Evolutionary conservation across 2,888 invertebrate genomes (phyloP).

Genomic region (Drosophila ezoana): DNA sequence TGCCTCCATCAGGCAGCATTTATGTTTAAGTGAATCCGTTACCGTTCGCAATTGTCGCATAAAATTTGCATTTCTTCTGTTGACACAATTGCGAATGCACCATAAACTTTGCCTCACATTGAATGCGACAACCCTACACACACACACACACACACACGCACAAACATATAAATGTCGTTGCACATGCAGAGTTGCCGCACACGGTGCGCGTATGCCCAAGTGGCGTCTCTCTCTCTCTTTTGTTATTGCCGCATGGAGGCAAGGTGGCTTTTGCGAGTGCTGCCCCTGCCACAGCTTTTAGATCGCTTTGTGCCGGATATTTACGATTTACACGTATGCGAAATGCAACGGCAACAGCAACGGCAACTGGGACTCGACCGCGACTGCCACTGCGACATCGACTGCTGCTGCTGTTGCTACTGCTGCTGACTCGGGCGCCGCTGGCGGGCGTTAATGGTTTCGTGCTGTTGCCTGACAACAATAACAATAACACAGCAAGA

Average conservation of each 20-base stretch:
- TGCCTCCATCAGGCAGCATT: conserved; percentile 16
- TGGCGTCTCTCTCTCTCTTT: conserved; percentile 27
- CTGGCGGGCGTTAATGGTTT: conserved; percentile 68
- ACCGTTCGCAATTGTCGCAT: conserved; percentile 34
- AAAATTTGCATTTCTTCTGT: conserved; percentile 52
- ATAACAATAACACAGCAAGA: conserved; percentile 41
- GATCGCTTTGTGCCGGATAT: conserved; percentile 71
- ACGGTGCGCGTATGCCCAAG: conserved; percentile 24
- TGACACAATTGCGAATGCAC: conserved; percentile 46
- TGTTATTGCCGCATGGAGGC: conserved; percentile 51
- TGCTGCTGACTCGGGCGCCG: conserved; percentile 20
- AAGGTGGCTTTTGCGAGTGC: conserved; percentile 10
- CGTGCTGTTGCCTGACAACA: conserved; percentile 46
- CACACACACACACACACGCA: conserved; percentile 7
- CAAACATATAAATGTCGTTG: conserved; percentile 11
- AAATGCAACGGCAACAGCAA: conserved; percentile 62
- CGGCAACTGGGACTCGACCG: conserved; percentile 30
- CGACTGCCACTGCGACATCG: conserved; percentile 4
- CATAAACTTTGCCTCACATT: conserved; percentile 42
- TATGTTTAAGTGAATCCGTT: conserved; percentile 45
- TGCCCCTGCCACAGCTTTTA: conserved; percentile 49
- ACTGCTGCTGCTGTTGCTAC: conserved; percentile 5
- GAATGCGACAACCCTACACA: not conserved
- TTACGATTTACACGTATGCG: conserved; percentile 80
- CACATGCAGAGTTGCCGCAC: conserved; percentile 19